Evolutionary conservation across 2,113 vertebrate genomes (phyloP), one percentile per base, ranked within the genome.

Genomic region (Pithys albifrons): DNA sequence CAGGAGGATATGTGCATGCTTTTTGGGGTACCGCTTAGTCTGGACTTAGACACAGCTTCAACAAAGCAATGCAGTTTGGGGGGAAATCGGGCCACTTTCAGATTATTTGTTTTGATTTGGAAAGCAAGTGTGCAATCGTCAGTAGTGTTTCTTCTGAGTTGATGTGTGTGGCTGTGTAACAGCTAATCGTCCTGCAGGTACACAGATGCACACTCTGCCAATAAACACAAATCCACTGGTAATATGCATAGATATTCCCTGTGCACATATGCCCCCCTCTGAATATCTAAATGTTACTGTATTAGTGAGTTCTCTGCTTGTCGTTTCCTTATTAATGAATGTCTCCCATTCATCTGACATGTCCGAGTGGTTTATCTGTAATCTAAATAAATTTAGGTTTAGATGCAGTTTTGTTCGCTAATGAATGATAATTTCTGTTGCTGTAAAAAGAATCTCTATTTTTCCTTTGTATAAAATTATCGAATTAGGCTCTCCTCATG

Each of bases 261-360:
- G 27, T 35, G 55, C 55, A 85, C 46, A 24, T 73, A 43, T 22
- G 54, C n/a, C 78, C 39, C 29, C 27, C 35, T 89, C 58, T 76
- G 59, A 86, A 59, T 76, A 79, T 54, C 41, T 88, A 55, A 62
- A 73, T 85, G 43, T 69, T 92, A 55, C 72, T 88, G 31, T 85
- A 73, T 85, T 76, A 88, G 59, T 39, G 51, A 94, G 62, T 80
- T 64, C 6, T 85, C 54, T 54, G 49, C 49, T 94, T 85, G 71
- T 91, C 96, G 73, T 85, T 97, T 91, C 66, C 62, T 88, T 94
- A 94, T 96, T 93, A 94, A 93, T 66, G 43, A 90, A 64, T 37
- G 54, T 91, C 55, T 91, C 67, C 49, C 48, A 49, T 76, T 94
- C 85, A 91, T 6, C 37, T 0, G 1, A 74, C 19, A 19, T 54